Percentiles rank a stretch among this genome's conserved stretches.
Conservation (phyloP, 2,888 invertebrate species). For the Meganola albula region DNA sequence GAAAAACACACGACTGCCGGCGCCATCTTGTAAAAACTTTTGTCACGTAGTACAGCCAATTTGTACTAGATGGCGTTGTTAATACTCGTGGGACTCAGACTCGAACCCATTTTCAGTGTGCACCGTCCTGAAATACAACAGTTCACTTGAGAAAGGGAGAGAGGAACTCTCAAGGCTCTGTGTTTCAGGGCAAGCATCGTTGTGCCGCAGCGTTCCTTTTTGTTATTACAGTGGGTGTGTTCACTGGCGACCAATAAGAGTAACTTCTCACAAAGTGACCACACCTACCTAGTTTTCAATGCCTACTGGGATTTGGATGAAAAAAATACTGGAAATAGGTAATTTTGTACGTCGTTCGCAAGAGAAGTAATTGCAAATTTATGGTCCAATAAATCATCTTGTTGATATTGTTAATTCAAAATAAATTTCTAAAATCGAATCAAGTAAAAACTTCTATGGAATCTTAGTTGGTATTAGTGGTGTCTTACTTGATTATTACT, state of each 20-base stretch:
- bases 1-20: constrained; percentile 34
- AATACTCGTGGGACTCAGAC: constrained; percentile 46
- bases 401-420: constrained; percentile 24
- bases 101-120: constrained; percentile 57
- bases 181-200: constrained; percentile 45
- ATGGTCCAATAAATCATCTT: constrained; percentile 39
- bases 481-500: constrained; percentile 6
- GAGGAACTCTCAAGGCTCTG: constrained; percentile 71
- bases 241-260: constrained; percentile 58
- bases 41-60: constrained; percentile 35
- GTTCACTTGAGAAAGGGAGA: constrained; percentile 65
- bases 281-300: constrained; percentile 69
- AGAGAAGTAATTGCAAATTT: constrained; percentile 68
- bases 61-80: constrained; percentile 48
- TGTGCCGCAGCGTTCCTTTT: constrained; percentile 55
- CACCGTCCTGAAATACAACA: constrained; percentile 67
- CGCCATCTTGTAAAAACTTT: constrained; percentile 57
- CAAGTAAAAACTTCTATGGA: too few species aligned
- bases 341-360: constrained; percentile 66
- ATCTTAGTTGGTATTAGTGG: constrained; percentile 9
- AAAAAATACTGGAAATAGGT: constrained; percentile 69
- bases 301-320: constrained; percentile 73
- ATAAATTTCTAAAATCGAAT: constrained; percentile 2
- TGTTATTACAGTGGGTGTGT: constrained; percentile 60
- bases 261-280: constrained; percentile 44